Evolutionary conservation across 53 echinoderm and acorn worm genomes (phyloP).

Genomic region (Patiria pectinifera): DNA sequence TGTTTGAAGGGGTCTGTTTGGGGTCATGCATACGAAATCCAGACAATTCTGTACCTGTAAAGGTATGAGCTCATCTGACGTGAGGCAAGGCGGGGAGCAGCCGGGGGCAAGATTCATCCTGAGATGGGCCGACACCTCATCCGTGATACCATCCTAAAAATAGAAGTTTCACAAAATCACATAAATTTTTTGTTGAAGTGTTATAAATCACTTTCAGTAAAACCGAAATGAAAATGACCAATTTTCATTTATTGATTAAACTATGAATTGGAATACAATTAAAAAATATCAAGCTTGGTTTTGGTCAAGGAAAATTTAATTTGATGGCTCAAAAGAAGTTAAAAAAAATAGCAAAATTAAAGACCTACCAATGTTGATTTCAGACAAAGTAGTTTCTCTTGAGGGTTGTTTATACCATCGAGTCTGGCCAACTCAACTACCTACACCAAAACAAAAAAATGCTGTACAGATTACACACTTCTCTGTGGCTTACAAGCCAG

Average conservation of each 20-base stretch:
- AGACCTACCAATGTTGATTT: conserved; percentile 89
- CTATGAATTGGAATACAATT: background rate
- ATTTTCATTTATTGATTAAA: too few relatives aligned
- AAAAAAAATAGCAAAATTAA: background rate
- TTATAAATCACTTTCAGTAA: too few relatives aligned
- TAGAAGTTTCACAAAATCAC: background rate
- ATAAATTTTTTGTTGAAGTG: too few relatives aligned
- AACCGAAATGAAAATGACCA: too few relatives aligned
- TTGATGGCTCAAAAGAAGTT: background rate
- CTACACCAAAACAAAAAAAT: conserved; percentile 42
- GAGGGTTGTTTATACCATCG: conserved; percentile 88
- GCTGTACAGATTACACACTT: background rate
- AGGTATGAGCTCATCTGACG: conserved; percentile 94
- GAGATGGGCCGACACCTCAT: conserved; percentile 77
- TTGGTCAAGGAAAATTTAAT: background rate
- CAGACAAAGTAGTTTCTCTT: conserved; percentile 85
- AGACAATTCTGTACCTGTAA: conserved; percentile 66
- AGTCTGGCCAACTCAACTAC: conserved; percentile 94
- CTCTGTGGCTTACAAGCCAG: background rate
- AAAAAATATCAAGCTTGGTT: background rate
- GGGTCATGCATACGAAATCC: too few relatives aligned
- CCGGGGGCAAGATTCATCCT: conserved; percentile 78
- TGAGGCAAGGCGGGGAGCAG: conserved; percentile 64
- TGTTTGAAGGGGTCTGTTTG: too few relatives aligned
- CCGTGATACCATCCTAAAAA: conserved; percentile 79